Conservation (phyloP, 2,888 invertebrate genomes). For the Aphelenchoides bicaudatus region DNA sequence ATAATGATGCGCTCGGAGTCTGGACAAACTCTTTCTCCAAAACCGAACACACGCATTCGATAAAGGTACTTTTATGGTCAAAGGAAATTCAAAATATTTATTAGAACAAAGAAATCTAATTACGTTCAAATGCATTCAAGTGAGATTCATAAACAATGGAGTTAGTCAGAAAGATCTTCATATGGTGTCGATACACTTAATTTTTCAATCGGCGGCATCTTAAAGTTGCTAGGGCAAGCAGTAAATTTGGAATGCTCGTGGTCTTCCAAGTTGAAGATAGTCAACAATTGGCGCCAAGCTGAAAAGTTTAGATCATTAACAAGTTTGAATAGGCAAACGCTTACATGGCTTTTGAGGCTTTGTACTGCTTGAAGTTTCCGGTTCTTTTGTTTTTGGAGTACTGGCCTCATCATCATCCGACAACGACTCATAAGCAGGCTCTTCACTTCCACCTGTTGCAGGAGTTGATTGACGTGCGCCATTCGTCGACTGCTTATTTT, state of each 20-base stretch:
- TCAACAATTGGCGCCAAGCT: conserved; percentile 13
- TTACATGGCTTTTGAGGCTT: not conserved
- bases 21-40: no score
- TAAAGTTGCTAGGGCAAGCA: not conserved
- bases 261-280: conserved; percentile 1
- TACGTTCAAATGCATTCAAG: no score
- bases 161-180: conserved; percentile 17
- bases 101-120: no score
- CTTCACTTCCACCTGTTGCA: no score
- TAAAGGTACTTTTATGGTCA: no score
- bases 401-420: conserved; percentile 5
- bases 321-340: not conserved
- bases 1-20: no score
- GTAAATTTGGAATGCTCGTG: conserved; percentile 4
- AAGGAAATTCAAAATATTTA: no score
- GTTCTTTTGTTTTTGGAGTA: not conserved
- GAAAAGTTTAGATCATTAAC: not conserved
- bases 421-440: conserved; percentile 5
- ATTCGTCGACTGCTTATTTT: not conserved
- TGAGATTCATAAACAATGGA: no score
- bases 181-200: conserved; percentile 11
- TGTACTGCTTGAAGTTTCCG: not conserved
- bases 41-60: no score
- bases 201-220: conserved; percentile 12
- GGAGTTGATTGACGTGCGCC: not conserved